Evolutionary conservation across 2,888 invertebrate genomes (phyloP), one percentile per base, ranked within the genome.

Genomic region (Dexiosoma caninum): DNA sequence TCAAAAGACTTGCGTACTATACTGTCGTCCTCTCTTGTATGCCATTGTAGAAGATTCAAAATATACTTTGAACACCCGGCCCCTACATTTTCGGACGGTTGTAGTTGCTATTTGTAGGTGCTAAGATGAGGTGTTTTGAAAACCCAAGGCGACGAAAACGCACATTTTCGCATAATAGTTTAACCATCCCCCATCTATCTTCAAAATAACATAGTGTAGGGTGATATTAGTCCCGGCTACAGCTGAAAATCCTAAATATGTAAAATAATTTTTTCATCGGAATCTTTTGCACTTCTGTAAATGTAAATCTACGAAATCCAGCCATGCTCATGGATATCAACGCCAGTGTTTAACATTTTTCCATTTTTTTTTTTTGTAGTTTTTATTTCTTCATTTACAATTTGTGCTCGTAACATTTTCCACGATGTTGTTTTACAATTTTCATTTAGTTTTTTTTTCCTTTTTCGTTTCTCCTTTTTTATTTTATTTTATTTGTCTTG

Each of bases 341-440:
- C 75, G 66, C 16, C 49, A 32, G 23, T 37, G 21, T 60, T 40
- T 44, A 44, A 35, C 14, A 19, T 51, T 16, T 60, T 21, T 51
- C 14, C 19, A 12, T 44, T 51, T 70, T 55, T 59, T 12, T 16
- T 42, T 51, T 62, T 57, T 3, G n/a, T n/a, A n/a, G 30, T 67
- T 44, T 57, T 60, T 30, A 32, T 46, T 74, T 49, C 30, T 49
- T 21, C 23, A 21, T 55, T 53, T 21, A 21, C 49, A 57, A 60
- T 79, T 74, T 74, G 69, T 67, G 14, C 46, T 75, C 32, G 75
- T 49, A 27, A 64, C 55, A 70, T 70, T 62, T 66, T 66, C n/a
- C 32, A 59, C 32, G 59, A 30, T 23, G 42, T 32, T 62, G 23
- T 62, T 62, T 53, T 30, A 60, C 60, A 57, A 49, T 46, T 51